Conservation (phyloP, 2,888 invertebrate genomes). For the Eristalis arbustorum region DNA sequence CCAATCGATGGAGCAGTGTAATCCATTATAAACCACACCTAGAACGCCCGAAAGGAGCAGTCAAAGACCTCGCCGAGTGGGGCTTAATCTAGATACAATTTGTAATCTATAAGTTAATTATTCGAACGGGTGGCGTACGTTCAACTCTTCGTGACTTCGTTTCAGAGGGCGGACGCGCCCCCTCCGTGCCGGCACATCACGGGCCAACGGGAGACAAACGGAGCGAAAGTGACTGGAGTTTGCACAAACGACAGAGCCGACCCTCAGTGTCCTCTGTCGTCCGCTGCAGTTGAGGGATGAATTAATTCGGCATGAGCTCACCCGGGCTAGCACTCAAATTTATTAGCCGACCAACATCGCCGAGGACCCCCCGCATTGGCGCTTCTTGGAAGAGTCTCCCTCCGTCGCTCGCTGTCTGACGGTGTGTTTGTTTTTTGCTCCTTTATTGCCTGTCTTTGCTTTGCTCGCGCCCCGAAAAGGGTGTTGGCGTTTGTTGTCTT, state of each 20-base stretch:
- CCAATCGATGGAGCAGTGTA: slow-evolving; percentile 2
- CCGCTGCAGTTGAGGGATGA: slow-evolving; percentile 50
- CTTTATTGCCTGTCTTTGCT: slow-evolving; percentile 1
- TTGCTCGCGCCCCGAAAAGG: slow-evolving; percentile 3
- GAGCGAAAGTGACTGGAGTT: slow-evolving; percentile 53
- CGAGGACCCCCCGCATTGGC: neutral
- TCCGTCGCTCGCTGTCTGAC: neutral
- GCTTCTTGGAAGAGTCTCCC: neutral
- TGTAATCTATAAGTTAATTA: slow-evolving; percentile 67
- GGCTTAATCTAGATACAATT: slow-evolving; percentile 64
- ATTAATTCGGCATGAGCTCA: slow-evolving; percentile 59
- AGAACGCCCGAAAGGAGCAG: slow-evolving; percentile 21
- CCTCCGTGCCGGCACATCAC: neutral
- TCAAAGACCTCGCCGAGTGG: slow-evolving; percentile 51
- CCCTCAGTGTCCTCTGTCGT: slow-evolving; percentile 24
- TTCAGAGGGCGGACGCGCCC: too few relatives aligned
- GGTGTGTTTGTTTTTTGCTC: neutral
- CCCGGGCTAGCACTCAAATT: slow-evolving; percentile 57
- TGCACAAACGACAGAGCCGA: slow-evolving; percentile 51
- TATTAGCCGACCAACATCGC: slow-evolving; percentile 47
- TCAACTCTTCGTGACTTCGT: slow-evolving; percentile 33
- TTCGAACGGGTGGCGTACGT: slow-evolving; percentile 6
- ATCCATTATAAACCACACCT: slow-evolving; percentile 62
- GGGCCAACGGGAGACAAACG: slow-evolving; percentile 17
- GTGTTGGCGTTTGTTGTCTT: slow-evolving; percentile 33